These are phyloP conservation scores for Pogonomyrmex barbatus DNA, from an alignment of 1,140 invertebrate genomes.

Conservation along the genomic window DNA sequence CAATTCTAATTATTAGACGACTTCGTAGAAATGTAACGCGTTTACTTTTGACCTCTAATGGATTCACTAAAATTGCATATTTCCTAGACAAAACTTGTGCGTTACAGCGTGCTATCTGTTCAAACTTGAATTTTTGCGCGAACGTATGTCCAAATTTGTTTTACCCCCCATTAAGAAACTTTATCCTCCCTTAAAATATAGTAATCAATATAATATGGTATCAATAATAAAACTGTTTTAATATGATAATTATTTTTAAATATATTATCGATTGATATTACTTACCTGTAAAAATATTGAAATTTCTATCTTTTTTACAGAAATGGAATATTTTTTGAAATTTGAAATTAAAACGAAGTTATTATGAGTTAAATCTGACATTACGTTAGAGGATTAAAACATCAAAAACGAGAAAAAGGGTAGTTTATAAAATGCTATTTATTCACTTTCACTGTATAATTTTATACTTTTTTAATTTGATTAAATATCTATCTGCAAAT, in stretches of 20 bases:
- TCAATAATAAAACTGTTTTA: neutral
- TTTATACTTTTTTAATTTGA: neutral
- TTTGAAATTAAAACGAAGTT: neutral
- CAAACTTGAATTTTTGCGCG: neutral
- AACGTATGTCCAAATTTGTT: neutral
- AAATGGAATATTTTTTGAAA: neutral
- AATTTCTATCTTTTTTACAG: neutral
- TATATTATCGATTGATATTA: neutral
- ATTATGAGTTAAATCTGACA: neutral
- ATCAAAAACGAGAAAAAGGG: neutral
- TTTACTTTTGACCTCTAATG: neutral
- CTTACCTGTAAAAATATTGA: neutral
- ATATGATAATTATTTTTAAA: neutral
- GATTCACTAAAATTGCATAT: slow-evolving; percentile 14
- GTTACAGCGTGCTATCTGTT: neutral
- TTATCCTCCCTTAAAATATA: neutral
- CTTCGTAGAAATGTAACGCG: slow-evolving; percentile 5
- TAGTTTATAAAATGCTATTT: neutral
- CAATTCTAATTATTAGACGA: neutral
- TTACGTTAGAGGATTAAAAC: neutral
- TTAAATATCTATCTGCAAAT: neutral
- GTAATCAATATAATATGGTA: neutral
- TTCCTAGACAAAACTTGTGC: neutral
- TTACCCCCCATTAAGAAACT: neutral
- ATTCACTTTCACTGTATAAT: neutral